Evolutionary conservation across 2,113 vertebrate species (phyloP).

Genomic region (Daboia siamensis): DNA sequence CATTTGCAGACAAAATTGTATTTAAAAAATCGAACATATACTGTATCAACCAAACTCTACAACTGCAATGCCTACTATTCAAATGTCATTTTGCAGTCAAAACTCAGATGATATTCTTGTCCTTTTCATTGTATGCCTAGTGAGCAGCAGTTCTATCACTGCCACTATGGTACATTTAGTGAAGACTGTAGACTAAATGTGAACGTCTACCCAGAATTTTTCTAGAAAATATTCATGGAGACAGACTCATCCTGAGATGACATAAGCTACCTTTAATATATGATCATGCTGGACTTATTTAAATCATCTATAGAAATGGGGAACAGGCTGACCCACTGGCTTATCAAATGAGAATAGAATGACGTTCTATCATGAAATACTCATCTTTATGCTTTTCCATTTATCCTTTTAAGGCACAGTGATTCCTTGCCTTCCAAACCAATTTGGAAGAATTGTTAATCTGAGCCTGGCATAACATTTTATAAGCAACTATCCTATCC

Average conservation of each 20-base stretch:
- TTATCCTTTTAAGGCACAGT: not conserved
- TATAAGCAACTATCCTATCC: not conserved
- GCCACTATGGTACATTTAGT: not conserved
- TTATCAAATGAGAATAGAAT: not conserved
- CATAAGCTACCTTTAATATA: not conserved
- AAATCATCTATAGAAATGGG: not conserved
- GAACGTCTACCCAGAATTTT: not conserved
- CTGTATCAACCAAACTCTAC: not conserved
- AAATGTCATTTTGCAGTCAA: not conserved
- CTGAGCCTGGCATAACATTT: not conserved
- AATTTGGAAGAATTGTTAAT: not conserved
- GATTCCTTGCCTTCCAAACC: not conserved
- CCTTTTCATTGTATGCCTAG: not conserved
- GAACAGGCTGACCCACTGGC: not conserved
- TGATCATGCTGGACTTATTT: not conserved
- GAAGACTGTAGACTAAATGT: not conserved
- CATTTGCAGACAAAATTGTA: not conserved
- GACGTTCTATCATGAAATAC: not conserved
- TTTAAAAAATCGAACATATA: not conserved
- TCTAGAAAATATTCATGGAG: not conserved
- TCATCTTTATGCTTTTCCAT: not conserved
- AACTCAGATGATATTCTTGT: not conserved
- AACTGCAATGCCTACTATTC: not conserved
- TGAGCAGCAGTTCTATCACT: not conserved
- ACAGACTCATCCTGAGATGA: not conserved